These are phyloP conservation scores for Myotis findleyi DNA, from an alignment of 2,797 vertebrate genomes.

Conservation along the genomic window DNA sequence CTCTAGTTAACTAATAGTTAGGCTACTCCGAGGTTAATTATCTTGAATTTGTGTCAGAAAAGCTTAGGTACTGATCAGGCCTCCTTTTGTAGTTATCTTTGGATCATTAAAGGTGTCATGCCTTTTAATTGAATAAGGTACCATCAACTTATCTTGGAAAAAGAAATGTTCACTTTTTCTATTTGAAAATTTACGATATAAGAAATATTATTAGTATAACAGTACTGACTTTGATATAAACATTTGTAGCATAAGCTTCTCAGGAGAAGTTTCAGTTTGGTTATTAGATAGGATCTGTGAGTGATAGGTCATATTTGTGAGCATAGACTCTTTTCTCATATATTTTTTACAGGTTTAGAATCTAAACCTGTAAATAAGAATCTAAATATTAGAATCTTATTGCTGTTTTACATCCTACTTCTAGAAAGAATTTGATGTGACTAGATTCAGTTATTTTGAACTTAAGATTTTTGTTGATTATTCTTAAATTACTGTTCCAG, in stretches of 20 bases:
- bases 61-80: neutral
- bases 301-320: neutral
- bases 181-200: conserved; percentile 36
- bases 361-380: neutral
- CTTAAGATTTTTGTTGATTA: conserved; percentile 60
- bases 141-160: neutral
- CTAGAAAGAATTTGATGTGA: conserved; percentile 27
- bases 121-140: neutral
- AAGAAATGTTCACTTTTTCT: neutral
- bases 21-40: neutral
- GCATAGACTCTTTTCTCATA: neutral
- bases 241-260: neutral
- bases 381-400: neutral
- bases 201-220: neutral
- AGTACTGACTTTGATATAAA: neutral
- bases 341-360: neutral
- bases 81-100: neutral
- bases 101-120: neutral
- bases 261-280: neutral
- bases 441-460: conserved; percentile 13
- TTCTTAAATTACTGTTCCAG: conserved; percentile 85
- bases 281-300: neutral
- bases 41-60: conserved; percentile 23
- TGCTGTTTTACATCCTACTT: conserved; percentile 6
- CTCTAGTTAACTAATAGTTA: neutral